Evolutionary conservation across 2,888 invertebrate species (phyloP).

Genomic region (Mythimna ferrago): DNA sequence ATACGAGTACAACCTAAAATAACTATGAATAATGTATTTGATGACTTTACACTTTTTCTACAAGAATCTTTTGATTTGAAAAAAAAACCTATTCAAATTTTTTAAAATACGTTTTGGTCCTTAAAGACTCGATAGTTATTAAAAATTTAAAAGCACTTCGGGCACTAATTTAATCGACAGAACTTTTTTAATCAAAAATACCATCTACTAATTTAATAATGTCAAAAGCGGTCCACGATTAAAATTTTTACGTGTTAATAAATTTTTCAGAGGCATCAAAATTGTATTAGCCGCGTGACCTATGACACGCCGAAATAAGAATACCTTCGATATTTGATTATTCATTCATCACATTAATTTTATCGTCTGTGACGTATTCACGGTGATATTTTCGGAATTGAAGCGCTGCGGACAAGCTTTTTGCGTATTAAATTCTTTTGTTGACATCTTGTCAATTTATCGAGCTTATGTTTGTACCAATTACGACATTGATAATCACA

Average conservation of each 20-base stretch:
- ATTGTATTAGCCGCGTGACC: constrained; percentile 22
- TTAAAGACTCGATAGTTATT: background rate
- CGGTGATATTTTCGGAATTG: constrained; percentile 30
- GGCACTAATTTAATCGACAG: background rate
- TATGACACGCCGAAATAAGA: constrained; percentile 15
- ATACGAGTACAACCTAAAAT: too few relatives aligned
- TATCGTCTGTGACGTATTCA: constrained; percentile 17
- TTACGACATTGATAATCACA: background rate
- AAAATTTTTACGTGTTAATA: constrained; percentile 29
- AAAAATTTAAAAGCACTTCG: background rate
- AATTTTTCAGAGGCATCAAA: constrained; percentile 5
- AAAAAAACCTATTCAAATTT: background rate
- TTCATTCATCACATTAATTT: constrained; percentile 44
- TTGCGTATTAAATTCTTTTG: constrained; percentile 29
- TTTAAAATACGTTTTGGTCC: background rate
- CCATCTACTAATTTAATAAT: constrained; percentile 4
- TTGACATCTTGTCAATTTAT: constrained; percentile 12
- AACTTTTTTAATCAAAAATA: background rate
- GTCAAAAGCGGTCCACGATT: background rate
- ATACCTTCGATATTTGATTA: constrained; percentile 40
- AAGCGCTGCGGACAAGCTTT: constrained; percentile 13
- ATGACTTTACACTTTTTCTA: background rate
- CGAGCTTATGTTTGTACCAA: background rate
- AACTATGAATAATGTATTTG: too few relatives aligned
- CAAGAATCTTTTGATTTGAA: background rate